phyloP scores from a whole-genome alignment of 1,140 invertebrate species.

The Diploscapter pachys region DNA sequence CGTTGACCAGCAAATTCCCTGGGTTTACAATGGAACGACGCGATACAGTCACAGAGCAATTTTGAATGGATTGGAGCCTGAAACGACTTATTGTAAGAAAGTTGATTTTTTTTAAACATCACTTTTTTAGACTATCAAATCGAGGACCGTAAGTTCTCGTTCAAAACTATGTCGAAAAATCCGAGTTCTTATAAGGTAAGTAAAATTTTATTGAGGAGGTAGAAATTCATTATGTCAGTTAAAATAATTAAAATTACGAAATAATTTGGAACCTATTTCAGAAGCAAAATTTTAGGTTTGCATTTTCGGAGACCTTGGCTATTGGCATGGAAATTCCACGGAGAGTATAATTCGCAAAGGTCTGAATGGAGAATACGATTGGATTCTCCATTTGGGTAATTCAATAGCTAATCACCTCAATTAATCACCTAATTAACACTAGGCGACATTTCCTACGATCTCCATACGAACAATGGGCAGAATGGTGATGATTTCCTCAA shows the following conservation, averaged over 20 bases:
- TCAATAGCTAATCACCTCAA: background rate
- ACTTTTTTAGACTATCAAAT: slow-evolving; percentile 41
- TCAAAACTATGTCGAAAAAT: slow-evolving; percentile 36
- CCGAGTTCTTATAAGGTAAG: background rate
- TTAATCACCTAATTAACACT: background rate
- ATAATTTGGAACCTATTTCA: no score
- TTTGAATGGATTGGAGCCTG: slow-evolving; percentile 21
- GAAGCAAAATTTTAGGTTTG: slow-evolving; percentile 37
- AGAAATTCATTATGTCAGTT: no score
- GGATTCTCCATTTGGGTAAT: slow-evolving; percentile 43
- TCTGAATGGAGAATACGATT: slow-evolving; percentile 38
- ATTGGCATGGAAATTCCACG: slow-evolving; percentile 40
- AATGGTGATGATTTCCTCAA: slow-evolving; percentile 60
- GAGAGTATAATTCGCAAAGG: slow-evolving; percentile 34
- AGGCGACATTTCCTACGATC: slow-evolving; percentile 61
- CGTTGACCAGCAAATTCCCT: background rate
- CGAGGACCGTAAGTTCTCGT: slow-evolving; percentile 31
- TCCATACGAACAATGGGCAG: slow-evolving; percentile 51
- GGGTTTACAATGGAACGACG: slow-evolving; percentile 11
- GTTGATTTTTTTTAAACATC: slow-evolving; percentile 3
- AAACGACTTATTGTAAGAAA: slow-evolving; percentile 26
- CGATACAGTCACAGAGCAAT: slow-evolving; percentile 33
- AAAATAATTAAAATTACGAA: no score
- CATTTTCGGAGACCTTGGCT: slow-evolving; percentile 46
- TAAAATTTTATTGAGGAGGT: no score